Base-by-base conservation (phyloP, 2,113 vertebrate genomes). In the Pelodiscus sinensis region DNA sequence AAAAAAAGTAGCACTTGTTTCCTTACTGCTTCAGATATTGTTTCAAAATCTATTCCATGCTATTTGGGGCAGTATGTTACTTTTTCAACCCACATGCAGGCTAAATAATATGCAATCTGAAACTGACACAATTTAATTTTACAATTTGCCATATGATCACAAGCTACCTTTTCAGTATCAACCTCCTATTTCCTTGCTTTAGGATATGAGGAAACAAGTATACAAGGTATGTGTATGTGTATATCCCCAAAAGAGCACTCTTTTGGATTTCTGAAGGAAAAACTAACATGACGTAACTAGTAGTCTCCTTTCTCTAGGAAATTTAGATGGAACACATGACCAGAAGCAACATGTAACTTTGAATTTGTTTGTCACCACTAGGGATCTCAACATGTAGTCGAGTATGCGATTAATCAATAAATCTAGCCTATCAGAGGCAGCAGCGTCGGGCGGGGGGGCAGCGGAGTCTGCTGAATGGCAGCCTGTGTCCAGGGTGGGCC, bases 1-100 rank as follows among this genome's bases (percentile, higher is more conserved):
- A 50, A 94, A 94, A n/a, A 96, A 85, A 80, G 86, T 89, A 97
- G 52, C 9, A 87, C 22, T 10, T 7, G 90, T 86, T 77, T 94
- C 77, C 60, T 92, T 54, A 15, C 9, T 86, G 60, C 58, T 55
- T 18, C 18, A 92, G 85, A 79, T 38, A 50, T 10, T 56, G 18
- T 44, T 71, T 89, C 44, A 78, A 51, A 29, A 87, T 13, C 13
- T 60, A 71, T 71, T 22, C 51, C 27, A 2, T 1, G 65, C 25
- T 68, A 92, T n/a, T 85, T 68, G 2, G 86, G 86, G 14, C 55
- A 79, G 52, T 87, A 12, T 6, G 12, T 9, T 78, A 54, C 11
- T 89, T 51, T 60, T 93, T 5, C 68, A 85, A 77, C 11, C 57
- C 38, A 88, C 71, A 1, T 84, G 38, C 71, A 84, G 31, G 27